Evolutionary conservation across 2,113 vertebrate species (phyloP), one percentile per base, ranked within the genome.

Genomic region (Phalacrocorax carbo): DNA sequence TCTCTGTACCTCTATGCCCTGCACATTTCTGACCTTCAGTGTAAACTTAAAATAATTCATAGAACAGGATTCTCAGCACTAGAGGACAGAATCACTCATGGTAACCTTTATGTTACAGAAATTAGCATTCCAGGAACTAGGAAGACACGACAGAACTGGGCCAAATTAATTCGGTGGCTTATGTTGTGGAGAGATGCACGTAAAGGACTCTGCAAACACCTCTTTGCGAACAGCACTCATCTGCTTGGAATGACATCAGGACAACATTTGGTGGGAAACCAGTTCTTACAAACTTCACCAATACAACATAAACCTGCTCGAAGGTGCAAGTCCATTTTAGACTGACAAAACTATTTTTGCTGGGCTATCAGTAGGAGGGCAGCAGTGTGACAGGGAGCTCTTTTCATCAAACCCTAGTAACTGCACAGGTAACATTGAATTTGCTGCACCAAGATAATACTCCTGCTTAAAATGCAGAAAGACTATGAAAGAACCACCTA

Each of bases 401-500:
- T 81, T 60, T 58, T 36, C 34, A 81, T 18, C 32, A 77, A 62
- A 69, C 10, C 4, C 30, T 76, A 64, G 13, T 23, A 88, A 23
- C 17, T n/a, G 27, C 77, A 66, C 5, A 42, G 55, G 40, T 65
- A 90, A 80, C 40, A 82, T 29, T 42, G 51, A 23, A 46, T 71
- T 57, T 75, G 38, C 72, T 82, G 69, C n/a, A 60, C 26, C 34
- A 78, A 66, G 58, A 51, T 49, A 23, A 60, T 32, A 19, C 40
- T 71, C 66, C 36, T 70, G 34, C 73, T 86, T 36, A 18, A 69
- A 83, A 88, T 22, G 30, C 29, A 34, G 65, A 20, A n/a, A 8
- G 3, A 10, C 40, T 55, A 27, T 10, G 21, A 69, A 92, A 82
- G n/a, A 87, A 78, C 7, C 21, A 64, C 98, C 84, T 89, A 99